These are phyloP conservation scores for Lepidurus packardi DNA, from an alignment of 1,140 invertebrate genomes.

Conservation along the genomic window DNA sequence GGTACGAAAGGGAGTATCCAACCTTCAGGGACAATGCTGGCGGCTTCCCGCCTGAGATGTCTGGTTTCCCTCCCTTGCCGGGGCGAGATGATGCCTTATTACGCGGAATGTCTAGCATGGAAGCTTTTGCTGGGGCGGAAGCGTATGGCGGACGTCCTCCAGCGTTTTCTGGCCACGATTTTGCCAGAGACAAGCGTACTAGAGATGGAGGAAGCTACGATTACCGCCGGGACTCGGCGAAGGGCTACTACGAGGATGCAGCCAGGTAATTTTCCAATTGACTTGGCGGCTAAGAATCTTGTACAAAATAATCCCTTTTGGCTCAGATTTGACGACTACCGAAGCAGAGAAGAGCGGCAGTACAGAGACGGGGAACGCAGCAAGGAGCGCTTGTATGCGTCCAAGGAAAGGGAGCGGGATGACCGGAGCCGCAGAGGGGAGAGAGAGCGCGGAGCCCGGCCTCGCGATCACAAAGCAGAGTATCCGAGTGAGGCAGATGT, in stretches of 20 bases:
- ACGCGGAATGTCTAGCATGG: not conserved
- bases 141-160: not conserved
- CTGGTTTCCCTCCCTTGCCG: not conserved
- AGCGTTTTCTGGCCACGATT: not conserved
- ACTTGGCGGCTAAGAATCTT: too few species aligned
- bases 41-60: not conserved
- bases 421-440: slow-evolving; percentile 30
- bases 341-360: slow-evolving; percentile 34
- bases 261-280: too few species aligned
- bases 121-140: not conserved
- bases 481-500: slow-evolving; percentile 8
- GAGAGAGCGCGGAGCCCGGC: slow-evolving; percentile 30
- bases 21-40: not conserved
- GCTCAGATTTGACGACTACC: slow-evolving; percentile 33
- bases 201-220: slow-evolving; percentile 31
- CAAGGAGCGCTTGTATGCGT: slow-evolving; percentile 28
- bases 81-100: not conserved
- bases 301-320: too few species aligned
- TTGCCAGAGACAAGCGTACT: slow-evolving; percentile 31
- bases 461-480: not conserved
- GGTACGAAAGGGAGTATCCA: not conserved
- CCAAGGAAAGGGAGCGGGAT: slow-evolving; percentile 35
- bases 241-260: slow-evolving; percentile 28
- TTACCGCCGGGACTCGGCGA: slow-evolving; percentile 31
- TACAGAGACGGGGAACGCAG: slow-evolving; percentile 30